Evolutionary conservation across 92 coral and sea anemone species (phyloP), one percentile per base, ranked within the genome.

Genomic region (Palythoa caribaeorum): DNA sequence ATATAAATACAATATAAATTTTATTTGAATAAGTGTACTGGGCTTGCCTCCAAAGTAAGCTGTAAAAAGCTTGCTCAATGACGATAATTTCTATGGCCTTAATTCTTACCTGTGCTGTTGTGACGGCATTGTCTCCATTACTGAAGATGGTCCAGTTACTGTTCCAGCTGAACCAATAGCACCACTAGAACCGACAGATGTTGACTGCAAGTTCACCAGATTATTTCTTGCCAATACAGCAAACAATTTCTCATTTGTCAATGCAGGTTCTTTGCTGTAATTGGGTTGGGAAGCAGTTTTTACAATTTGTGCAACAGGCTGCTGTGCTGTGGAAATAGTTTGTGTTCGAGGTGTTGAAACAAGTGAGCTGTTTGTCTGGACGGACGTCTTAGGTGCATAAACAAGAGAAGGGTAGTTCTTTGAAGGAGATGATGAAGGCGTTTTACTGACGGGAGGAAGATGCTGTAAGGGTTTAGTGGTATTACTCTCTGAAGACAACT

Each of bases 81-180:
- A 3, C 50, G 6, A 44, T 44, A 5, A 44, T 8, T 4, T 44
- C 50, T 44, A 44, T 44, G 7, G 50, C 50, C 50, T 44, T 54
- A n/a, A 47, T 21, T 60, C 94, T 73, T 65, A 94, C 98, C 96
- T 93, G 83, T 93, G 92, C 74, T 93, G 87, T 40, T 96, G 80
- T 37, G 92, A 87, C 5, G 89, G 65, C 79, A 93, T 91, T 38
- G 83, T 78, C 65, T 93, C 93, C 73, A 91, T 68, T n/a, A 93
- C 78, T 1, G 96, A 76, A 70, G 92, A 79, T 17, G 92, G 28
- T 35, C 80, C 79, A 71, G 92, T n/a, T 3, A 85, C 38, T 44
- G 93, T 11, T 15, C 77, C 79, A 73, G 17, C 76, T 5, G 76
- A 20, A 21, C 76, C 76, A n/a, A 47, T 71, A 5, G n/a, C 51